Evolutionary conservation across 1,140 invertebrate genomes (phyloP), one percentile per base, ranked within the genome.

Genomic region (Anastrepha obliqua): DNA sequence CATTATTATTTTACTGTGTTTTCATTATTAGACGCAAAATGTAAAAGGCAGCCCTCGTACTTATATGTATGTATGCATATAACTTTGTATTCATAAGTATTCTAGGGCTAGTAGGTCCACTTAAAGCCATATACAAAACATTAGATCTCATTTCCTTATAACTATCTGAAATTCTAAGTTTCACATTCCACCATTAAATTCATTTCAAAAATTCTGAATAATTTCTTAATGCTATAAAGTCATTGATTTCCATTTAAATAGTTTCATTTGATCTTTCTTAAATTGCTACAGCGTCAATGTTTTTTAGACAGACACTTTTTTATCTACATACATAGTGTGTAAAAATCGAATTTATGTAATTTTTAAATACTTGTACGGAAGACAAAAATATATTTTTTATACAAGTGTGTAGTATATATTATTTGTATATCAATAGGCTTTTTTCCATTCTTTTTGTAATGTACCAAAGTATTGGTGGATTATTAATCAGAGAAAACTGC

Each of bases 361-460:
- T 42, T 39, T 70, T 74, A 78, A 81, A 81, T 81, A 81, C 74
- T 55, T 81, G 74, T 58, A 81, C 74, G 74, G 74, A 81, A 81
- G 74, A 81, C 74, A 81, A 81, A 81, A 62, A 62, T 62, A 62
- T 62, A 62, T 62, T 62, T 62, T 62, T 62, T 15, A 17, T 62
- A 62, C 60, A 62, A 62, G 60, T 62, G 6, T 17, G 9, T 62
- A 17, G 9, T 62, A n/a, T 62, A 9, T 51, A 47, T 7, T 55
- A 47, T 74, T 47, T 81, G 29, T 74, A 51, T 15, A 74, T 74
- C 17, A 47, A 47, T 17, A 64, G 5, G 4, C 17, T 29, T 17
- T 47, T 9, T 55, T 47, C 0, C 20, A 55, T 81, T 81, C 29
- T 67, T 29, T 15, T 67, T 29, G 51, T 55, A 55, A 29, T 55